Percentiles rank a stretch among this genome's conserved stretches.
Evolutionary conservation across 2,113 vertebrate genomes (phyloP).

Genomic region (Xiphophorus maculatus): DNA sequence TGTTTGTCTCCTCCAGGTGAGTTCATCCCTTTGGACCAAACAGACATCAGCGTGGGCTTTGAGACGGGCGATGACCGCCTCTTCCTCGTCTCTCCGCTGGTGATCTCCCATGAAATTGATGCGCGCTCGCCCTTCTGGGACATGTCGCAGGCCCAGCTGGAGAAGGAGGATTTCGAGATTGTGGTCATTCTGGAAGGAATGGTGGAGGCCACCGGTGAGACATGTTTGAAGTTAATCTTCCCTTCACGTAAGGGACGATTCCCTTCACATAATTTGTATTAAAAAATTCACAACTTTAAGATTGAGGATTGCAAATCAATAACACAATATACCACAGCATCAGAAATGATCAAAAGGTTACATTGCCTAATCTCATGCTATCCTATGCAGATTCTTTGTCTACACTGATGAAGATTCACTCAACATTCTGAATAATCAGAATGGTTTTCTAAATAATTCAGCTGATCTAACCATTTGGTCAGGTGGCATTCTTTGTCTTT

Average conservation of each 20-base stretch:
- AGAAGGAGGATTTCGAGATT: slow-evolving; percentile 86
- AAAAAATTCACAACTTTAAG: neutral
- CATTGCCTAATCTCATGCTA: neutral
- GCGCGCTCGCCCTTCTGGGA: slow-evolving; percentile 80
- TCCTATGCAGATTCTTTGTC: neutral
- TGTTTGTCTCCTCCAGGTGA: slow-evolving; percentile 68
- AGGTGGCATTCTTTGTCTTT: neutral
- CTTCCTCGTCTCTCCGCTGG: slow-evolving; percentile 83
- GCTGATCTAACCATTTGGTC: neutral
- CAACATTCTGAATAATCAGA: neutral
- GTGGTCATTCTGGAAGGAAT: slow-evolving; percentile 85
- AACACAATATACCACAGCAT: too few relatives aligned
- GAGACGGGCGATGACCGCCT: slow-evolving; percentile 84
- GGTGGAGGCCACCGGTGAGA: slow-evolving; percentile 84
- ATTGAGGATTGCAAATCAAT: neutral
- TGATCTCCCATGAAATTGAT: slow-evolving; percentile 84
- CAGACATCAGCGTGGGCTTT: slow-evolving; percentile 84
- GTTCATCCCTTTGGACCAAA: slow-evolving; percentile 85
- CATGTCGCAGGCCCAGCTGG: slow-evolving; percentile 82
- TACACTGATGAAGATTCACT: too few relatives aligned
- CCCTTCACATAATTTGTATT: neutral
- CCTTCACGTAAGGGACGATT: too few relatives aligned
- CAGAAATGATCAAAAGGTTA: neutral
- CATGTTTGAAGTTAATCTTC: too few relatives aligned
- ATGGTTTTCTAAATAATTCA: neutral